Base-by-base conservation (phyloP, 1,140 invertebrate genomes). In the Cydia splendana region DNA sequence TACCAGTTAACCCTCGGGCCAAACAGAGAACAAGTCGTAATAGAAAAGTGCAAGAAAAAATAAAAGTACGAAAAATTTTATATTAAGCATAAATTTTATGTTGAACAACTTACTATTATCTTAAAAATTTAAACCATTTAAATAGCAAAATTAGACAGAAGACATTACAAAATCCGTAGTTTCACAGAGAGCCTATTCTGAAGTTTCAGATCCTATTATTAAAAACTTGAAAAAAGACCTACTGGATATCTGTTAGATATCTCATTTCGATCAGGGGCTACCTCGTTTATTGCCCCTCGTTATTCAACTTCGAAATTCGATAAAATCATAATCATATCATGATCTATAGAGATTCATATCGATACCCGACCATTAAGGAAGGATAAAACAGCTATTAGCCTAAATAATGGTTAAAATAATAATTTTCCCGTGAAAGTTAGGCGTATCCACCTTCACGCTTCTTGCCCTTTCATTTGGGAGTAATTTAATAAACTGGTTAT, bases 401-500 rank as follows among this genome's bases (percentile, higher is more conserved):
- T 24, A 62, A 24, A 62, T 62, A 62, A 62, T 57, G 57, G 18
- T 2, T 62, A 24, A 62, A 62, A 24, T 62, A 24, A 6, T 62
- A 24, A 53, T 53, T 53, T 62, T 9, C 51, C 1, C 18, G 20
- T 10, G 57, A 62, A 71, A 71, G 67, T 48, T 15, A 48, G 45
- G 34, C 67, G 67, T 42, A 10, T 42, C 67, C 34, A 20, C 67
- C 45, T 71, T 71, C 34, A 71, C 67, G 67, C 67, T 71, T 71
- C 13, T 71, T 71, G n/a, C 34, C n/a, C 34, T 15, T 71, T 45
- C 15, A 71, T 71, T 71, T 71, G 13, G 67, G 6, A 42, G 67
- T 71, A 71, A 71, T 71, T 71, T 71, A 71, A 71, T 71, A 71
- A 71, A 42, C 67, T 10, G 67, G 30, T 71, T 71, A 18, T 71